Evolutionary conservation across 1,140 invertebrate species (phyloP).

Genomic region (Akabosia matsudoensis): DNA sequence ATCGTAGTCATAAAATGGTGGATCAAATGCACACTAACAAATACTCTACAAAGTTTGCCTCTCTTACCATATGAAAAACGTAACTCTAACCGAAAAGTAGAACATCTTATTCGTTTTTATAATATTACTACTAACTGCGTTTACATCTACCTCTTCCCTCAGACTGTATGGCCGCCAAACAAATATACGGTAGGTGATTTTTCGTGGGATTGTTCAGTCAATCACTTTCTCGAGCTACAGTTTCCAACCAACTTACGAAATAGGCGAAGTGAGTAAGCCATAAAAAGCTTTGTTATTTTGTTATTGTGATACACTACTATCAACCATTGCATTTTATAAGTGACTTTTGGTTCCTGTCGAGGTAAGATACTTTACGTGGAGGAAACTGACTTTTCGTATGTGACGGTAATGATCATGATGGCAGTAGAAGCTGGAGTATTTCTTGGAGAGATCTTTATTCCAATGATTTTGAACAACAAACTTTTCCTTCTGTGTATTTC

Average conservation of each 20-base stretch:
- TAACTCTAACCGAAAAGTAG: not conserved
- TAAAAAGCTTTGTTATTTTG: constrained; percentile 8
- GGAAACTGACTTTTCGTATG: not conserved
- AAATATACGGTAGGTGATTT: not conserved
- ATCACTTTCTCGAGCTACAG: not conserved
- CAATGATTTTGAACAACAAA: constrained; percentile 12
- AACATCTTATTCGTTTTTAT: not conserved
- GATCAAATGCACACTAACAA: not conserved
- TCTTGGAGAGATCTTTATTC: not conserved
- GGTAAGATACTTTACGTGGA: too few species aligned
- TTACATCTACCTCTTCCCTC: too few species aligned
- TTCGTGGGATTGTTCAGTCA: not conserved
- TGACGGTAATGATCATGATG: not conserved
- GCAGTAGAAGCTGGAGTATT: not conserved
- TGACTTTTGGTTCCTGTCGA: too few species aligned
- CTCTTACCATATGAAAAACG: not conserved
- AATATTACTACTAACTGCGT: not conserved
- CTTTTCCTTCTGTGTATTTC: not conserved
- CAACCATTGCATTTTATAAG: too few species aligned
- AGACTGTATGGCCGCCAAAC: too few species aligned
- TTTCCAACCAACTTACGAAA: too few species aligned
- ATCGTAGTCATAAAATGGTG: not conserved
- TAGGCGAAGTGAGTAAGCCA: not conserved
- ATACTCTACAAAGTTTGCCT: not conserved
- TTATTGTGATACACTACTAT: not conserved